phyloP scores from a whole-genome alignment of 2,113 vertebrate genomes.

The Syngnathoides biaculeatus region DNA sequence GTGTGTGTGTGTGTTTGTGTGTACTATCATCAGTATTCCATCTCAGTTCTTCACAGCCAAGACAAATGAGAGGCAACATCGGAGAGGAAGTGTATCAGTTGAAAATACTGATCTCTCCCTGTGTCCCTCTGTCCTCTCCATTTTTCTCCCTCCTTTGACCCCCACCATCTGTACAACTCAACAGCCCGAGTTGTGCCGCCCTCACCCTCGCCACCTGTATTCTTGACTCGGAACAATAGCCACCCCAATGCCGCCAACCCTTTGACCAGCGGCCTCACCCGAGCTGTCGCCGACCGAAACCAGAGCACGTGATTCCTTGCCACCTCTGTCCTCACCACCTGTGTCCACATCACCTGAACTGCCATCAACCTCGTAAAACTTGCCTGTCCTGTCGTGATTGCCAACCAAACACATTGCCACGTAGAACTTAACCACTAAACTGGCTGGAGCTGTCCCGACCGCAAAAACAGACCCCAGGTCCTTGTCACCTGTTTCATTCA shows the following conservation, averaged over 20 bases:
- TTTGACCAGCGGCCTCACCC: not conserved
- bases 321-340: not conserved
- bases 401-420: not conserved
- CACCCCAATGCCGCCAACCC: not conserved
- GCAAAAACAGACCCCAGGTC: no score
- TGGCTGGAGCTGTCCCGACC: no score
- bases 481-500: no score
- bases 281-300: not conserved
- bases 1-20: not conserved
- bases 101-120: slow-evolving; percentile 55
- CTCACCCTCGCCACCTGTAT: not conserved
- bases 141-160: slow-evolving; percentile 9
- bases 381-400: not conserved
- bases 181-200: not conserved
- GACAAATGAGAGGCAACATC: slow-evolving; percentile 68
- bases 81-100: slow-evolving; percentile 68
- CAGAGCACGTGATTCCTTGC: not conserved
- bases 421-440: not conserved
- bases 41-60: slow-evolving; percentile 55
- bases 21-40: slow-evolving; percentile 62
- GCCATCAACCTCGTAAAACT: not conserved
- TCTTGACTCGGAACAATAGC: not conserved
- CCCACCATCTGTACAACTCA: not conserved
- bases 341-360: not conserved
- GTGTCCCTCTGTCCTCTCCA: slow-evolving; percentile 16